Evolutionary conservation across 64 coral and sea anemone species (phyloP), one percentile per base, ranked within the genome.

Genomic region (Pachyseris speciosa): DNA sequence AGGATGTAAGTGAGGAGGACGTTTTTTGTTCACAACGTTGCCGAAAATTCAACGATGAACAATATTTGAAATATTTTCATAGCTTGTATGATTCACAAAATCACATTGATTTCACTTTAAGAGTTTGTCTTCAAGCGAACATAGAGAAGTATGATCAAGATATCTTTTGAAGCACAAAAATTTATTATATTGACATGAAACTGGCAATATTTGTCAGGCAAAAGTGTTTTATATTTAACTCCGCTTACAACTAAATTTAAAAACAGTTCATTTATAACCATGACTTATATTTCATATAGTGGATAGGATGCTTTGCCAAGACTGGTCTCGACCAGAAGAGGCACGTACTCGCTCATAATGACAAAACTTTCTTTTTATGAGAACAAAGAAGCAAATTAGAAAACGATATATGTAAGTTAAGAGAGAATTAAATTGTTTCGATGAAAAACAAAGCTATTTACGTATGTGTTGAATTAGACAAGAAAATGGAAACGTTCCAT

Each of bases 221-320:
- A 81, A 63, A 31, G 33, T 41, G 77, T 37, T 9, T 81, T 60
- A 81, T 81, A 81, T 80, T 80, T 58, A 80, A 80, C 75, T 59
- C 7, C 38, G 37, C 67, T 71, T 40, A 81, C 55, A 40, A 22
- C 77, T 81, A 81, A 81, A 61, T 40, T 61, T 79, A 81, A 61
- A 81, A 27, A 55, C 10, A 40, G 44, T 15, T 81, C 77, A 81
- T 61, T 71, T 40, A 63, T 81, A 36, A 61, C 20, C 19, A 57
- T 12, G 50, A 13, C 3, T 59, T 81, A 81, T 24, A 24, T 59
- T 39, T 81, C 63, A 11, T 38, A 61, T 81, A 81, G 31, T 61
- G 53, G 52, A 52, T 77, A 31, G 7, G 26, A 52, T 51, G 43
- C 47, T 51, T 51, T 77, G 45, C 2, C 9, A 53, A 77, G 74